Conservation (phyloP, 2,888 invertebrate genomes). For the Athalia circularis region DNA sequence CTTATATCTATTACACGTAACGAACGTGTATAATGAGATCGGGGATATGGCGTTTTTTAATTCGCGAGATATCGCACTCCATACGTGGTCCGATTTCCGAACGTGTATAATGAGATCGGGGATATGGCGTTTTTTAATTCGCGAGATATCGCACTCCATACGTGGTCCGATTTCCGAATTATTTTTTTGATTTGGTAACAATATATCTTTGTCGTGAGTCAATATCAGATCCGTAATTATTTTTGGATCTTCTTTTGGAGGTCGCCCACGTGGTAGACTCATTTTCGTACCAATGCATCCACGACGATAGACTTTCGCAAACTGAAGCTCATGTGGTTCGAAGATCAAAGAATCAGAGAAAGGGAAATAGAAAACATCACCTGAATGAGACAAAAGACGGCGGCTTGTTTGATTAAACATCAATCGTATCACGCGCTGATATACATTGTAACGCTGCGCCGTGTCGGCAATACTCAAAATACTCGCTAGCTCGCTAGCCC, state of each 20-base stretch:
- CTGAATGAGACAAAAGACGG: background rate
- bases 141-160: background rate
- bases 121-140: background rate
- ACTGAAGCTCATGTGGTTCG: constrained; percentile 13
- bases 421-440: constrained; percentile 1
- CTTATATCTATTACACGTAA: background rate
- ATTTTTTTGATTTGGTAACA: constrained; percentile 12
- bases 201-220: background rate
- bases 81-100: background rate
- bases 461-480: too few relatives aligned
- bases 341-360: background rate
- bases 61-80: background rate
- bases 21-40: background rate
- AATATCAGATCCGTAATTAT: constrained; percentile 19
- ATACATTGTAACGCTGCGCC: constrained; percentile 18
- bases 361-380: background rate
- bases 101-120: background rate
- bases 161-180: background rate
- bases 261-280: constrained; percentile 13
- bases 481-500: too few relatives aligned
- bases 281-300: constrained; percentile 10
- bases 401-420: constrained; percentile 9
- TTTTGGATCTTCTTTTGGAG: constrained; percentile 7
- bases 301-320: constrained; percentile 11
- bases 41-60: background rate